Evolutionary conservation across 2,113 vertebrate species (phyloP), one percentile per base, ranked within the genome.

Genomic region (Callipepla squamata): DNA sequence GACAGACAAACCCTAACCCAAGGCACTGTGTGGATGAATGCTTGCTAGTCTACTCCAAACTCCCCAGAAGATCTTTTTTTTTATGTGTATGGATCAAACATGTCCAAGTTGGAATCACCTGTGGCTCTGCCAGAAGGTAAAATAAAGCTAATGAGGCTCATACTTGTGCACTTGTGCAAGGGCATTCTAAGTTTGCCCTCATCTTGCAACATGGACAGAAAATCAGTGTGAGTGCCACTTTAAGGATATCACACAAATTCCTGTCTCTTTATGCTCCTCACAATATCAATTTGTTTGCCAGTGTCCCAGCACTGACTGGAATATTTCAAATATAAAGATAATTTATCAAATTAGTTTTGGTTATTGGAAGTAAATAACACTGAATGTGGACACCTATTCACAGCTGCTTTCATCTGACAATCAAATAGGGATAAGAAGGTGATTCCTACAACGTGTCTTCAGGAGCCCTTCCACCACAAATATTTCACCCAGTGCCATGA

Each of bases 401-500:
- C 57, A 86, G 55, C 45, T 42, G 22, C 36, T 94, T 20, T 34
- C 68, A 22, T 34, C 32, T 89, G 22, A n/a, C 18, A 25, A 21
- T 65, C 22, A 62, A 57, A 81, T 7, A 67, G 8, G 0, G 5
- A 40, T 74, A 74, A 25, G 21, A 21, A 72, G 10, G 47, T 58
- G 42, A 80, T 53, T 89, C 53, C 38, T 59, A 40, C 40, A 62
- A 7, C 14, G 19, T 58, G 40, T 32, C 69, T 78, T 73, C 86
- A 85, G 48, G 57, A 94, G 36, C 26, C n/a, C 42, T 63, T 92
- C 77, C 75, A 83, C 59, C 58, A 62, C 83, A 79, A 96, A 83
- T 59, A 85, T 85, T 96, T 97, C 18, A 48, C 68, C 50, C 61
- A 59, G 86, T 75, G 28, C 61, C 95, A 67, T 92, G 53, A 89